Evolutionary conservation across 2,113 vertebrate species (phyloP), one percentile per base, ranked within the genome.

Genomic region (Pholis gunnellus): DNA sequence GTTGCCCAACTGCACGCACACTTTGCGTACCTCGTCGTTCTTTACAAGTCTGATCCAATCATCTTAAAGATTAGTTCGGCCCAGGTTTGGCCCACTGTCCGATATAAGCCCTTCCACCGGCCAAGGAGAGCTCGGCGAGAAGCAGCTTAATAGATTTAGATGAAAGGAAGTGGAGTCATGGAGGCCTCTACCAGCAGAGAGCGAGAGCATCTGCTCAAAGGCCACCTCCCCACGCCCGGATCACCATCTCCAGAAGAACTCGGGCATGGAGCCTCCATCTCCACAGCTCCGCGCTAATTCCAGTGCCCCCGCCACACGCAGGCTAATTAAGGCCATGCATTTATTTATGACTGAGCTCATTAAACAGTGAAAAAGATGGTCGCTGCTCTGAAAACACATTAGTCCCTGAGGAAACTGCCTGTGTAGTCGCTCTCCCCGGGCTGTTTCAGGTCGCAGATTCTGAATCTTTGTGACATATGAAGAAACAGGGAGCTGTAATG

Each of bases 201-300:
- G 91, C 72, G 70, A 90, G 84, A 94, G 93, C 95, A 95, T 95
- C 95, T 96, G 95, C 94, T 96, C 94, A 95, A 95, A 95, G 95
- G 95, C 94, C 94, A 95, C 91, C 89, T 93, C 93, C 92, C 93
- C 87, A 89, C 72, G 90, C 91, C 90, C 52, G 73, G 92, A 91
- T 93, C 94, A 85, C 79, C 87, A 82, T 89, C 93, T 91, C 93
- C 92, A 91, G 89, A 92, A 92, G 89, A 93, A 91, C 80, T 88
- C 88, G 83, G 93, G 92, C 91, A 86, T 83, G 82, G 86, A 88
- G 90, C 91, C 88, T 90, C 92, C 88, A 81, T 90, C 85, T 91
- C 90, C 85, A 50, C 76, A 84, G 89, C 81, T 84, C 85, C 90
- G 79, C 88, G 56, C 89, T 89, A 90, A 91, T 92, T 87, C 89